Evolutionary conservation across 2,888 invertebrate species (phyloP).

Genomic region (Pollenia griseotomentosa): DNA sequence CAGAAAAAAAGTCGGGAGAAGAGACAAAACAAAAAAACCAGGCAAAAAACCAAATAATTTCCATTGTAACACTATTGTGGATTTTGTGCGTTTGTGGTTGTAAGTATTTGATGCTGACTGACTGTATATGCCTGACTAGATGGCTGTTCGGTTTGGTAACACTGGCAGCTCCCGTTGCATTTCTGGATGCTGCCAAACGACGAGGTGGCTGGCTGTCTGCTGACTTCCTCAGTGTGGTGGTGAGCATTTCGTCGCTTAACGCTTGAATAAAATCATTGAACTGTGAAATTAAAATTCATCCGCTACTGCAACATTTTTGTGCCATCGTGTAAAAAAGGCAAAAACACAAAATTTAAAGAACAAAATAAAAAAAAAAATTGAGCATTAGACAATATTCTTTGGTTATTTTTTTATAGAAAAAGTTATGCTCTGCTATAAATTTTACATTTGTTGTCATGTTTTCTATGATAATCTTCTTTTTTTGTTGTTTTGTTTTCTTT

Average conservation of each 20-base stretch:
- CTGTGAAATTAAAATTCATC: conserved; percentile 81
- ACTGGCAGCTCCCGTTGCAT: conserved; percentile 21
- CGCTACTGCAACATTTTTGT: conserved; percentile 60
- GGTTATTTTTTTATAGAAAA: conserved; percentile 44
- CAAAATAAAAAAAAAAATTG: conserved; percentile 3
- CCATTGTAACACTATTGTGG: conserved; percentile 71
- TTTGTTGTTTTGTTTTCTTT: conserved; percentile 1
- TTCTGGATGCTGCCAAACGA: conserved; percentile 24
- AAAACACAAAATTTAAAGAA: conserved; percentile 3
- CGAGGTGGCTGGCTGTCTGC: conserved; percentile 45
- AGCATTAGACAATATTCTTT: conserved; percentile 63
- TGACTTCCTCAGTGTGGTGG: conserved; percentile 69
- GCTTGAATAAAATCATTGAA: conserved; percentile 77
- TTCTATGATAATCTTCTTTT: conserved; percentile 40
- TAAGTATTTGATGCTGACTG: conserved; percentile 63
- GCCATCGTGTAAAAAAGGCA: conserved; percentile 59
- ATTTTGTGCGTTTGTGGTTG: conserved; percentile 71
- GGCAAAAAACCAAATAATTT: conserved; percentile 66
- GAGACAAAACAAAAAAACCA: conserved; percentile 16
- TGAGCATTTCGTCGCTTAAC: conserved; percentile 72
- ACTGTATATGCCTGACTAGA: conserved; percentile 21
- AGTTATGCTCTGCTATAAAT: conserved; percentile 57
- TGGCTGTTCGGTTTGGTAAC: conserved; percentile 16
- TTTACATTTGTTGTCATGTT: conserved; percentile 68
- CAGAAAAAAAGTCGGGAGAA: background rate